Evolutionary conservation across 1,140 invertebrate genomes (phyloP).

Genomic region (Orussus abietinus): DNA sequence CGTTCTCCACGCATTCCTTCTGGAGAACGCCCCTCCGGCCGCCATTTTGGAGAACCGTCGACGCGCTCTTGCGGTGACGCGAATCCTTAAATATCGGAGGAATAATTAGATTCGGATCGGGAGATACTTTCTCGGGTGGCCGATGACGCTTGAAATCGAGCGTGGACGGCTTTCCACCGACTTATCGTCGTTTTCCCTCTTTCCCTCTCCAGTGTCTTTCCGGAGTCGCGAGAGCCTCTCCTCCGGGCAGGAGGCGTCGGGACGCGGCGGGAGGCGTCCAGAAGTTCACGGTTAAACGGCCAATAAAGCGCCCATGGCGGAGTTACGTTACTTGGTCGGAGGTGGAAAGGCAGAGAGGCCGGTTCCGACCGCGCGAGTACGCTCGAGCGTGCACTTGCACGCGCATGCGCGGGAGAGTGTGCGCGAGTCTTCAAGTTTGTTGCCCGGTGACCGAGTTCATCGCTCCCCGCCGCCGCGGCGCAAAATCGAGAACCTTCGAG

Average conservation of each 20-base stretch:
- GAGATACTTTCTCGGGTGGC: too few species aligned
- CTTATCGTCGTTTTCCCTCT: too few species aligned
- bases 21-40: too few species aligned
- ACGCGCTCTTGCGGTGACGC: too few species aligned
- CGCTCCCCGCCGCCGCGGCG: slow-evolving; percentile 37
- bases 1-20: not conserved
- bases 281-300: slow-evolving; percentile 45
- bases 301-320: slow-evolving; percentile 34
- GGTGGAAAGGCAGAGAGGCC: slow-evolving; percentile 13
- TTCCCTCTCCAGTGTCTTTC: too few species aligned
- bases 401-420: slow-evolving; percentile 14
- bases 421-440: slow-evolving; percentile 47
- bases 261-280: slow-evolving; percentile 23
- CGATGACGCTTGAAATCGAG: too few species aligned
- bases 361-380: slow-evolving; percentile 17
- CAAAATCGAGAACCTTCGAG: slow-evolving; percentile 50
- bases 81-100: too few species aligned
- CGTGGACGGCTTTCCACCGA: too few species aligned
- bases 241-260: too few species aligned
- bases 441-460: slow-evolving; percentile 56
- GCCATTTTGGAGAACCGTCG: too few species aligned
- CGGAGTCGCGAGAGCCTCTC: too few species aligned
- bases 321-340: slow-evolving; percentile 28
- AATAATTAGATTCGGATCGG: too few species aligned
- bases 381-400: slow-evolving; percentile 7